Conservation (phyloP, 2,888 invertebrate genomes). For the Anorthoa munda region DNA sequence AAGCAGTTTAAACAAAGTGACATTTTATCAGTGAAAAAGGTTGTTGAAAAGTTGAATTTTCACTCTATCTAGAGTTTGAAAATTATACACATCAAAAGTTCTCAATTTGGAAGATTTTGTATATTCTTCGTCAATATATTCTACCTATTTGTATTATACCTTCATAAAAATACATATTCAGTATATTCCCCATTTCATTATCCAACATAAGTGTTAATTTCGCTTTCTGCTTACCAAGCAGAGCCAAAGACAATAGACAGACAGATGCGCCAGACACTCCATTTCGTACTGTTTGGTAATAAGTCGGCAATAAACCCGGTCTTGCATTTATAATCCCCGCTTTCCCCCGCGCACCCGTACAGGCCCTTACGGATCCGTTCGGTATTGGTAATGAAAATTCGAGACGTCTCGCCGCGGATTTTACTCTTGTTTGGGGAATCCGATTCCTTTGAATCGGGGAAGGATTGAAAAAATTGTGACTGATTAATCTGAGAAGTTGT, state of each 20-base stretch:
- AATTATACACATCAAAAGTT: too few species aligned
- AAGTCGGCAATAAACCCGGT: constrained; percentile 66
- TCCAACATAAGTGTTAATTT: constrained; percentile 46
- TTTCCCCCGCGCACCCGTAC: constrained; percentile 5
- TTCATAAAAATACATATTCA: neutral
- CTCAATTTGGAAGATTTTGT: neutral
- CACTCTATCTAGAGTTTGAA: too few species aligned
- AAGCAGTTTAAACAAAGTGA: too few species aligned
- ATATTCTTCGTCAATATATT: neutral
- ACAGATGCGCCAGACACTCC: constrained; percentile 57
- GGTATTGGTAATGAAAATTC: constrained; percentile 70
- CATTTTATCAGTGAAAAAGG: too few species aligned
- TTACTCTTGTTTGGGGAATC: constrained; percentile 73
- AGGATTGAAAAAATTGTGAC: constrained; percentile 53
- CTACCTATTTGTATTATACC: too few species aligned
- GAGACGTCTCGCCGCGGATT: constrained; percentile 80
- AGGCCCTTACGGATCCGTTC: constrained; percentile 42
- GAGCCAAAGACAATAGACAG: constrained; percentile 51
- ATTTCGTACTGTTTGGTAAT: constrained; percentile 62
- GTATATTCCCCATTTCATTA: constrained; percentile 20
- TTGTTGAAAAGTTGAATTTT: too few species aligned
- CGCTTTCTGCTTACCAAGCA: constrained; percentile 28
- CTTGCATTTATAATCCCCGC: constrained; percentile 80
- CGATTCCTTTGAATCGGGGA: constrained; percentile 57
- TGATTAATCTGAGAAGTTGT: constrained; percentile 52